phyloP scores from a whole-genome alignment of 1,140 invertebrate genomes.

The Limonius californicus region DNA sequence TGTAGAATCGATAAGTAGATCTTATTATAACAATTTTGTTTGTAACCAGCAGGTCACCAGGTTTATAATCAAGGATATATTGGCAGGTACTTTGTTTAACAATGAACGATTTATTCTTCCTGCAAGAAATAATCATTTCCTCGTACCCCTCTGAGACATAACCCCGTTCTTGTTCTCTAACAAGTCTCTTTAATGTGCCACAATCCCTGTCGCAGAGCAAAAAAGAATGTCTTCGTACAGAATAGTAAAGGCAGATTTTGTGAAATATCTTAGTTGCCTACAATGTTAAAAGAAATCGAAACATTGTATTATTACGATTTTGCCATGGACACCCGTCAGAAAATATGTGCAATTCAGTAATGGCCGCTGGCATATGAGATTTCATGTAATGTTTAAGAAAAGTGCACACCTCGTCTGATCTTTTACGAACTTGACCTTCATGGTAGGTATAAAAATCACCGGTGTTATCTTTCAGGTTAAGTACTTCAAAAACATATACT shows the following conservation, averaged over 20 bases:
- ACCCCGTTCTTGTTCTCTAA: constrained; percentile 29
- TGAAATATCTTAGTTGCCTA: constrained; percentile 22
- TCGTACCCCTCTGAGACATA: constrained; percentile 32
- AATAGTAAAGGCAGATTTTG: constrained; percentile 38
- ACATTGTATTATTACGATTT: not conserved
- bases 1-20: too few species aligned
- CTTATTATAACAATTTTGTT: too few species aligned
- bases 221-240: constrained; percentile 41
- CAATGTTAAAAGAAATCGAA: constrained; percentile 18
- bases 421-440: not conserved
- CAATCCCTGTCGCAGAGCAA: constrained; percentile 41
- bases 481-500: constrained; percentile 33
- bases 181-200: constrained; percentile 33
- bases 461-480: constrained; percentile 32
- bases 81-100: constrained; percentile 26
- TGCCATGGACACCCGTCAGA: not conserved
- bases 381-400: not conserved
- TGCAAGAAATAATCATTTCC: not conserved
- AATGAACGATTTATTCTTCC: constrained; percentile 29
- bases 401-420: not conserved
- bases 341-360: constrained; percentile 1
- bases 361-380: not conserved
- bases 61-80: constrained; percentile 31
- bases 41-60: constrained; percentile 24
- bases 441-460: constrained; percentile 31